phyloP scores from a whole-genome alignment of 2,113 vertebrate species.

The Coregonus clupeaformis region DNA sequence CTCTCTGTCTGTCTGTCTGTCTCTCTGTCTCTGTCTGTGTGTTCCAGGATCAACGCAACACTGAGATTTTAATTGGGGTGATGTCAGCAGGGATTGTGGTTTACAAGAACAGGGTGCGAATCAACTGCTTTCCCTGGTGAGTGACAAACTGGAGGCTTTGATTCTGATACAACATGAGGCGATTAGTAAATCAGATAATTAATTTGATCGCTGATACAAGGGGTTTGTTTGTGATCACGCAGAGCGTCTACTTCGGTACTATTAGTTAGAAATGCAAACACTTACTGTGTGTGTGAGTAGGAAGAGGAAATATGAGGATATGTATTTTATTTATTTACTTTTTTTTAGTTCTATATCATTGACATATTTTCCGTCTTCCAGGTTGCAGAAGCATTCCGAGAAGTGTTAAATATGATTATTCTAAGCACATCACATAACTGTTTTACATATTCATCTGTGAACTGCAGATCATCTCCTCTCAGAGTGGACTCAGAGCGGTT shows the following conservation, averaged over 20 bases:
- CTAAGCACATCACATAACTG: neutral
- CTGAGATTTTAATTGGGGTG: constrained; percentile 95
- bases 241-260: constrained; percentile 49
- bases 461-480: constrained; percentile 15
- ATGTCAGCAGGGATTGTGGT: constrained; percentile 94
- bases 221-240: constrained; percentile 86
- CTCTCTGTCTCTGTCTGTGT: constrained; percentile 50
- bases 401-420: neutral
- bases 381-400: neutral
- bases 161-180: constrained; percentile 56
- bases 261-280: constrained; percentile 24
- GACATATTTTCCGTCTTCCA: no score
- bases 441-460: constrained; percentile 36
- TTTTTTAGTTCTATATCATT: no score
- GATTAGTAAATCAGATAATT: neutral
- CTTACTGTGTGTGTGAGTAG: neutral
- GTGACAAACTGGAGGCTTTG: constrained; percentile 71
- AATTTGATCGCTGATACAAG: neutral
- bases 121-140: constrained; percentile 98
- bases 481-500: neutral
- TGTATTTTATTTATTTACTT: neutral
- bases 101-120: constrained; percentile 97
- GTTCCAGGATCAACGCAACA: constrained; percentile 97
- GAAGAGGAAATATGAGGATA: constrained; percentile 73
- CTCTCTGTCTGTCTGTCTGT: neutral